phyloP scores from a whole-genome alignment of 2,797 vertebrate genomes.

The Coranthus polyacanthus region DNA sequence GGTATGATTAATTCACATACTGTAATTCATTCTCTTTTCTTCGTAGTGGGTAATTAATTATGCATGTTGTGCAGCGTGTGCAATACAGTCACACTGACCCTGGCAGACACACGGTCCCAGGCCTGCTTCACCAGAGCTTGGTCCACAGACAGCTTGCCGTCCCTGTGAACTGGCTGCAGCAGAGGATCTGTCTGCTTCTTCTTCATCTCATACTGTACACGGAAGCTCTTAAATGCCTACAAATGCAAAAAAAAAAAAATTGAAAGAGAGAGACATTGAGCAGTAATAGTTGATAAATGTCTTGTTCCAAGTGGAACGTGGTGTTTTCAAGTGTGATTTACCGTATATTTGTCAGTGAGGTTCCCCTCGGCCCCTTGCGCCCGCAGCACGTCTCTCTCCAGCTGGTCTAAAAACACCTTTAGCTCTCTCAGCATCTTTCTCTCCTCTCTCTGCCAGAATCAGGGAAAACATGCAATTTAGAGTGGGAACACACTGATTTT shows the following conservation, averaged over 20 bases:
- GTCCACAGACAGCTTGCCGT: slow-evolving; percentile 95
- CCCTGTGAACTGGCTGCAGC: slow-evolving; percentile 90
- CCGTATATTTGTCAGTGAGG: slow-evolving; percentile 96
- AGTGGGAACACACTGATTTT: slow-evolving; percentile 29
- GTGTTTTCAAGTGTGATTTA: slow-evolving; percentile 32
- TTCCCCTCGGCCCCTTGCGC: slow-evolving; percentile 91
- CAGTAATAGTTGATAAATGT: neutral
- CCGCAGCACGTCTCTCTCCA: slow-evolving; percentile 93
- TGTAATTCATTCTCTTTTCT: slow-evolving; percentile 13
- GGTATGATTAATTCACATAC: no score
- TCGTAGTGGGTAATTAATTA: slow-evolving; percentile 28
- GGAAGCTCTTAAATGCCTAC: slow-evolving; percentile 93
- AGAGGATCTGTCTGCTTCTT: slow-evolving; percentile 91
- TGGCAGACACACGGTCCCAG: slow-evolving; percentile 93
- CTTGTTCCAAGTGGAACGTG: slow-evolving; percentile 4
- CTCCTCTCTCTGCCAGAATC: slow-evolving; percentile 90
- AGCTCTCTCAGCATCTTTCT: slow-evolving; percentile 91
- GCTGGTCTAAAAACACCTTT: slow-evolving; percentile 95
- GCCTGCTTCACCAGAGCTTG: slow-evolving; percentile 96
- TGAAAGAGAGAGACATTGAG: slow-evolving; percentile 9
- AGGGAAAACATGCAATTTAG: slow-evolving; percentile 13
- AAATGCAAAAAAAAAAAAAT: slow-evolving; percentile 7
- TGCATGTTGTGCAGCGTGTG: slow-evolving; percentile 29
- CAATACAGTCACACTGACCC: slow-evolving; percentile 82
- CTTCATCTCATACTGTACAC: slow-evolving; percentile 94